Percentiles rank a stretch among this genome's conserved stretches.
These are phyloP conservation scores for Sterna hirundo DNA, from an alignment of 2,113 vertebrate genomes.

Conservation along the genomic window DNA sequence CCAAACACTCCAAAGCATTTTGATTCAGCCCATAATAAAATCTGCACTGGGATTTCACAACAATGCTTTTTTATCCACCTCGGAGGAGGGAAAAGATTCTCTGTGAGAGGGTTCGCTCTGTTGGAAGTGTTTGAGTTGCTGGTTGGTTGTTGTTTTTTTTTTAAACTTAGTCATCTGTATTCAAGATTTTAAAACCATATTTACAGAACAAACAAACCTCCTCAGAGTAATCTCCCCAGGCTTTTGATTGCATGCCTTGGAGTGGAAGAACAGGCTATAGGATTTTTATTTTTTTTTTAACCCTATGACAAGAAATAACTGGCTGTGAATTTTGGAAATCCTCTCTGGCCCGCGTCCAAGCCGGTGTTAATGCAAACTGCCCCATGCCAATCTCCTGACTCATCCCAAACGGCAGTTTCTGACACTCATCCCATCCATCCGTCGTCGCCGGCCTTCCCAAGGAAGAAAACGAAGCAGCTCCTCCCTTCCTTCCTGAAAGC, in stretches of 20 bases:
- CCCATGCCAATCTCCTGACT: constrained; percentile 45
- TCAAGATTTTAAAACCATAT: constrained; percentile 7
- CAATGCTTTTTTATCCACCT: constrained; percentile 6
- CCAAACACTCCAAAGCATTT: constrained; percentile 7
- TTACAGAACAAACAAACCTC: constrained; percentile 4
- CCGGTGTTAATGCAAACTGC: neutral
- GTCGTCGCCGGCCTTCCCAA: neutral
- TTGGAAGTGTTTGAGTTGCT: neutral
- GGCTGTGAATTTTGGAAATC: constrained; percentile 59
- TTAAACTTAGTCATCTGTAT: neutral
- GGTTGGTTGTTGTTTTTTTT: neutral
- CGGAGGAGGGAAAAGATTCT: neutral
- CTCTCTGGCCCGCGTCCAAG: constrained; percentile 36
- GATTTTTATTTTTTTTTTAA: neutral
- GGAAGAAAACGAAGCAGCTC: constrained; percentile 45
- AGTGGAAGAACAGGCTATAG: constrained; percentile 14
- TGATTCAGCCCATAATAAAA: constrained; percentile 21
- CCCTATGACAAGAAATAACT: constrained; percentile 28
- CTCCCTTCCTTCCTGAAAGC: constrained; percentile 55
- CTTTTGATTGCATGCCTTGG: neutral
- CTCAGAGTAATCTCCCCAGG: neutral
- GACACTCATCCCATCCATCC: constrained; percentile 5
- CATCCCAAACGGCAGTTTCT: constrained; percentile 2
- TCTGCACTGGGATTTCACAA: neutral
- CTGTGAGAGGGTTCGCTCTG: neutral